A percentile compares a stretch with the other conserved stretches of the same genome.
phyloP scores from a whole-genome alignment of 1,140 invertebrate genomes.

The Mylabris phalerata region DNA sequence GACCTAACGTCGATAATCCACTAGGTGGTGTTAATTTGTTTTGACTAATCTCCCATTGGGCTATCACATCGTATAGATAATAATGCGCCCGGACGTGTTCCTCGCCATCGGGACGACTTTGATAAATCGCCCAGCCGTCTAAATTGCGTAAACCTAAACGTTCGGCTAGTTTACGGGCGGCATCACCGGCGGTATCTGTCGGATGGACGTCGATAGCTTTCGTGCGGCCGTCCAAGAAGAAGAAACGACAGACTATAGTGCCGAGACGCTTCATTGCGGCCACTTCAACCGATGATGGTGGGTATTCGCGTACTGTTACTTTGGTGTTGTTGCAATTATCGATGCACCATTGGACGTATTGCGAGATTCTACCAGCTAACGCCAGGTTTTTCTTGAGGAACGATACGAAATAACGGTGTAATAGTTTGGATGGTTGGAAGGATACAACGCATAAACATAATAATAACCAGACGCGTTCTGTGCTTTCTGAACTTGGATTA shows the following conservation, averaged over 20 bases:
- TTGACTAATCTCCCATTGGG: constrained; percentile 83
- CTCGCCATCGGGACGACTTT: constrained; percentile 74
- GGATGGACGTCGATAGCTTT: constrained; percentile 94
- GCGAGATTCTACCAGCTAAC: constrained; percentile 63
- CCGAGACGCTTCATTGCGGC: constrained; percentile 85
- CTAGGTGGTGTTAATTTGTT: constrained; percentile 52
- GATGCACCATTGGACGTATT: constrained; percentile 90
- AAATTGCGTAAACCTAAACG: constrained; percentile 75
- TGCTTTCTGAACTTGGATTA: constrained; percentile 73
- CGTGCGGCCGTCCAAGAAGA: constrained; percentile 90
- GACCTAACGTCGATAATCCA: constrained; percentile 50
- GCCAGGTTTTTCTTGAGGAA: constrained; percentile 69
- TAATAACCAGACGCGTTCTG: constrained; percentile 80
- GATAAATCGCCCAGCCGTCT: constrained; percentile 93
- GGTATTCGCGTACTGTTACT: constrained; percentile 70
- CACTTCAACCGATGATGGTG: constrained; percentile 89
- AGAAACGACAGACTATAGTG: constrained; percentile 90
- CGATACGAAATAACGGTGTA: constrained; percentile 73
- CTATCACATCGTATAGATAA: constrained; percentile 90
- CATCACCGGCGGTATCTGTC: constrained; percentile 86
- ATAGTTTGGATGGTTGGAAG: constrained; percentile 84
- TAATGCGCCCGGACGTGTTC: constrained; percentile 89
- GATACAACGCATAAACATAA: constrained; percentile 83
- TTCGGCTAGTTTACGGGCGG: constrained; percentile 80
- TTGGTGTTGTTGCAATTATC: constrained; percentile 87